These are phyloP conservation scores for Odontesthes bonariensis DNA, from an alignment of 2,113 vertebrate species.

Conservation along the genomic window DNA sequence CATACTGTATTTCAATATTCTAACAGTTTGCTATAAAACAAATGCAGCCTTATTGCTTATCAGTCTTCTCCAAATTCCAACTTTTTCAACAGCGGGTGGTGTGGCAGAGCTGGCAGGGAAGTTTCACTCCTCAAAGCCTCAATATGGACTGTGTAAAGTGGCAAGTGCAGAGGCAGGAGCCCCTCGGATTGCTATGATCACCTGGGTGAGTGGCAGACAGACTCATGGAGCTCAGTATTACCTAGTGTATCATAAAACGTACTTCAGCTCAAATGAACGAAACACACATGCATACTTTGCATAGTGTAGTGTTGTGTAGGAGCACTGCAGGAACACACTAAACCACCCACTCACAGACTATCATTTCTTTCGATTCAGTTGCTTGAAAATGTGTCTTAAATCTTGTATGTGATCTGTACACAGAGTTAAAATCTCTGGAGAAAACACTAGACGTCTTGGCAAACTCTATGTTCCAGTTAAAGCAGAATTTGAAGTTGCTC, in stretches of 20 bases:
- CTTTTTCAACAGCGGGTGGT: constrained; percentile 80
- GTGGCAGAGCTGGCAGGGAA: constrained; percentile 82
- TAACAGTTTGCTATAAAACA: not conserved
- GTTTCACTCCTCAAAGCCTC: constrained; percentile 79
- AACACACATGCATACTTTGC: constrained; percentile 13
- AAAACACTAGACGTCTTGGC: constrained; percentile 11
- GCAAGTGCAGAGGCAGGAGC: constrained; percentile 59
- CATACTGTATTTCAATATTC: not conserved
- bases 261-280: constrained; percentile 5
- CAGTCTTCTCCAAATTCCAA: not conserved
- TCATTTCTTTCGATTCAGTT: not conserved
- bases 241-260: not conserved
- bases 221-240: constrained; percentile 9
- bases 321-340: not conserved
- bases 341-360: not conserved
- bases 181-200: constrained; percentile 82
- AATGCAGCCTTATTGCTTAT: not conserved
- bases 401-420: constrained; percentile 16
- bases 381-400: not conserved
- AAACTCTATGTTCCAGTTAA: not conserved
- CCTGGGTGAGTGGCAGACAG: constrained; percentile 83
- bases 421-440: constrained; percentile 11
- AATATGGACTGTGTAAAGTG: constrained; percentile 87
- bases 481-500: not conserved
- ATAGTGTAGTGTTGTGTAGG: not conserved